Percentiles rank a stretch among this genome's conserved stretches.
phyloP scores from a whole-genome alignment of 2,113 vertebrate genomes.

The Vidua chalybeata region DNA sequence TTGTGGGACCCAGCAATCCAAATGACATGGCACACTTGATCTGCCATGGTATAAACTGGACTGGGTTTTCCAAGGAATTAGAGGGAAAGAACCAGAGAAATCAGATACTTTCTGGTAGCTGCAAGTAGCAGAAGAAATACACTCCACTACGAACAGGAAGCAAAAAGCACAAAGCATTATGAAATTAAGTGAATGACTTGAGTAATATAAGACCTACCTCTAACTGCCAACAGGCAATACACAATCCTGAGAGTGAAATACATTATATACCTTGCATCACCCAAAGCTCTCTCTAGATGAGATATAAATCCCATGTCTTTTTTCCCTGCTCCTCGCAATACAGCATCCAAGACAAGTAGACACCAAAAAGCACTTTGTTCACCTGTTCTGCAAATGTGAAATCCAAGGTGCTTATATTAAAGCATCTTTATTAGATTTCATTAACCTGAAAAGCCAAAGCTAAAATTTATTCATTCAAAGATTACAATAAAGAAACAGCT shows the following conservation, averaged over 20 bases:
- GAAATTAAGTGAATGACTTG: constrained; percentile 43
- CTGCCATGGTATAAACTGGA: background rate
- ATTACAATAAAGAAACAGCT: background rate
- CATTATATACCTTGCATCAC: constrained; percentile 37
- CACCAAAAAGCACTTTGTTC: background rate
- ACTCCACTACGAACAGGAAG: background rate
- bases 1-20: background rate
- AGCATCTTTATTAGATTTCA: background rate
- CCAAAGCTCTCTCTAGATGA: background rate
- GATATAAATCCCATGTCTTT: background rate
- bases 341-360: background rate
- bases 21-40: background rate
- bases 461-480: background rate
- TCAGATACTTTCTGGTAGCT: background rate
- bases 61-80: background rate
- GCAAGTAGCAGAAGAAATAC: background rate
- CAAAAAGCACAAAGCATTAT: constrained; percentile 6
- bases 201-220: background rate
- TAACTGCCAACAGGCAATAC: constrained; percentile 8
- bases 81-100: background rate
- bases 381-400: background rate
- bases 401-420: background rate
- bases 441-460: background rate
- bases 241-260: constrained; percentile 15
- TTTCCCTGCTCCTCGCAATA: accelerated